phyloP scores from a whole-genome alignment of 1,140 invertebrate species.

The Drosophila truncata region DNA sequence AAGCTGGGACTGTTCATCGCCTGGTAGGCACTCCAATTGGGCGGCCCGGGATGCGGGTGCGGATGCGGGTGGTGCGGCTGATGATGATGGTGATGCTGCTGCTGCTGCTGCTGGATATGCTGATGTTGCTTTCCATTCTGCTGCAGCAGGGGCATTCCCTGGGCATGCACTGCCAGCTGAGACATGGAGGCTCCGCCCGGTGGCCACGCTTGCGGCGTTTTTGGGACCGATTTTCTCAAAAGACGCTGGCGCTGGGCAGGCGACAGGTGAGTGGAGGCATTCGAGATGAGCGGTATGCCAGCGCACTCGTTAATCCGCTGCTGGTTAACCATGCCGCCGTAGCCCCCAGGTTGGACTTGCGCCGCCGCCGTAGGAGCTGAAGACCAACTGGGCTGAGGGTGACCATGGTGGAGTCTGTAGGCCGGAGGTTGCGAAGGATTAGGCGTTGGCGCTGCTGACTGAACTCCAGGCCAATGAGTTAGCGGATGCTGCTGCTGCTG shows the following conservation, averaged over 20 bases:
- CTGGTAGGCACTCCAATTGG: slow-evolving; percentile 60
- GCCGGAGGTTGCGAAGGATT: slow-evolving; percentile 3
- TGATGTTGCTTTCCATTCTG: slow-evolving; percentile 81
- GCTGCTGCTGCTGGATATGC: slow-evolving; percentile 86
- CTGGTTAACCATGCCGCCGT: slow-evolving; percentile 65
- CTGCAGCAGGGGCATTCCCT: slow-evolving; percentile 90
- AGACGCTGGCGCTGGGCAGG: slow-evolving; percentile 69
- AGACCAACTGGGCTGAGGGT: slow-evolving; percentile 21
- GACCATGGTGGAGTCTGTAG: slow-evolving; percentile 28
- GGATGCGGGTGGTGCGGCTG: slow-evolving; percentile 11
- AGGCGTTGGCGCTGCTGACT: slow-evolving; percentile 19
- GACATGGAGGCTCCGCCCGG: slow-evolving; percentile 80
- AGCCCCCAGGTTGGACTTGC: neutral
- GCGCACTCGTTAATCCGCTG: slow-evolving; percentile 87
- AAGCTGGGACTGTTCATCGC: slow-evolving; percentile 39
- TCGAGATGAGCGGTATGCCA: slow-evolving; percentile 90
- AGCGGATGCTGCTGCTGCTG: slow-evolving; percentile 32
- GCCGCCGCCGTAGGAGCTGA: slow-evolving; percentile 21
- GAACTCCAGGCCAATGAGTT: slow-evolving; percentile 23
- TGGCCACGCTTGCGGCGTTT: slow-evolving; percentile 11
- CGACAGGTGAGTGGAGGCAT: slow-evolving; percentile 85
- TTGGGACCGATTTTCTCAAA: slow-evolving; percentile 61
- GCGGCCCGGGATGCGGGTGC: slow-evolving; percentile 16
- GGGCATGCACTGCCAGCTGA: slow-evolving; percentile 90
- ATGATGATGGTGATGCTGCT: slow-evolving; percentile 38